These are phyloP conservation scores for Halichoeres trimaculatus DNA, from an alignment of 2,113 vertebrate species.

Conservation along the genomic window DNA sequence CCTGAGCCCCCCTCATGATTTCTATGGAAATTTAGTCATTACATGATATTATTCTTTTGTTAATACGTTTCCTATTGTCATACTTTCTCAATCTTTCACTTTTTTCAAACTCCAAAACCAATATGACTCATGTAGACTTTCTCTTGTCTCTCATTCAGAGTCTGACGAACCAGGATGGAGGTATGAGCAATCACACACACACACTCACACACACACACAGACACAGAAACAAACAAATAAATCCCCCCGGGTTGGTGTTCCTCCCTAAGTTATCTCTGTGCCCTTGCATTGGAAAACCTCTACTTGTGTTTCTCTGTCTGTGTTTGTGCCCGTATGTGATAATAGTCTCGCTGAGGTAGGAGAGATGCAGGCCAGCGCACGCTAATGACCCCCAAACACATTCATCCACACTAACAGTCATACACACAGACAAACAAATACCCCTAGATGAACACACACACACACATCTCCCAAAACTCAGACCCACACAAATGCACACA, in stretches of 20 bases:
- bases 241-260: slow-evolving; percentile 5
- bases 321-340: slow-evolving; percentile 32
- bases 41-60: too few species aligned
- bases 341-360: slow-evolving; percentile 79
- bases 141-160: slow-evolving; percentile 84
- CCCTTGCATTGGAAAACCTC: slow-evolving; percentile 10
- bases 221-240: slow-evolving; percentile 13
- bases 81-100: too few species aligned
- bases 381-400: slow-evolving; percentile 50
- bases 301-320: slow-evolving; percentile 22
- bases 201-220: slow-evolving; percentile 19
- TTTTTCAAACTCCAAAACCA: neutral
- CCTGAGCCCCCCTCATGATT: too few species aligned
- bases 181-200: slow-evolving; percentile 78
- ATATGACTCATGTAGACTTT: neutral
- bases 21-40: too few species aligned
- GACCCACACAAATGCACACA: slow-evolving; percentile 35
- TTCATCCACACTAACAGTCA: neutral
- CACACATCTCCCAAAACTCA: slow-evolving; percentile 3
- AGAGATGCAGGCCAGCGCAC: slow-evolving; percentile 59
- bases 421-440: slow-evolving; percentile 24
- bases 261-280: slow-evolving; percentile 16
- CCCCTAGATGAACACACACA: slow-evolving; percentile 40
- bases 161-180: slow-evolving; percentile 89
- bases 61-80: too few species aligned